phyloP scores from a whole-genome alignment of 2,888 invertebrate genomes.

The Rhabditoides inermis region DNA sequence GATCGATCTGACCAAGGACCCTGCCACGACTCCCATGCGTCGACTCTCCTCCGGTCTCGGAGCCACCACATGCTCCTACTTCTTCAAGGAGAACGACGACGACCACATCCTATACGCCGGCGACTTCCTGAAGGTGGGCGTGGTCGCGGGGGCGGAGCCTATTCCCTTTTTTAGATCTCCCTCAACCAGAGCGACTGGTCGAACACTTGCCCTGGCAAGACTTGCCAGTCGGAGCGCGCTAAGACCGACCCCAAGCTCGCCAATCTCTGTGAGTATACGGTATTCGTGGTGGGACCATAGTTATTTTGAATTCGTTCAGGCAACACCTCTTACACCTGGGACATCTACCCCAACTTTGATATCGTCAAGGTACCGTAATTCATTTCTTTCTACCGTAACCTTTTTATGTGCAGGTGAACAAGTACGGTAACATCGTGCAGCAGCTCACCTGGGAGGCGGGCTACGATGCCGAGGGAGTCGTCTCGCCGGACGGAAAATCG shows the following conservation, averaged over 20 bases:
- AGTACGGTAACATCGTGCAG: constrained; percentile 41
- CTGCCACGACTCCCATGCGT: constrained; percentile 4
- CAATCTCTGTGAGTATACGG: constrained; percentile 6
- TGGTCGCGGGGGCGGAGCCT: no score
- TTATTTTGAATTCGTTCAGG: no score
- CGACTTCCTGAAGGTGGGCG: constrained; percentile 36
- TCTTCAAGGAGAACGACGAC: constrained; percentile 37
- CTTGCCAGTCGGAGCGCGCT: constrained; percentile 10
- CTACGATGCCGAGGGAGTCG: constrained; percentile 44
- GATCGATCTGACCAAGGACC: constrained; percentile 34
- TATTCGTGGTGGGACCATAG: neutral
- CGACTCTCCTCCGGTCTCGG: constrained; percentile 26
- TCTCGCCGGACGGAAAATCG: no score
- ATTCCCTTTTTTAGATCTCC: neutral
- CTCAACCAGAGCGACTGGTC: constrained; percentile 5
- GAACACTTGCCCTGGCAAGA: constrained; percentile 39
- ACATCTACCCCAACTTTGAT: constrained; percentile 40
- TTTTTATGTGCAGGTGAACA: constrained; percentile 21
- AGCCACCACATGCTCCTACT: constrained; percentile 44
- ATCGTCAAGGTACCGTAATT: constrained; percentile 28
- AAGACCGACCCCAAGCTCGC: constrained; percentile 6
- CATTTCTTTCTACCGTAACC: neutral
- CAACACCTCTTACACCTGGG: constrained; percentile 45
- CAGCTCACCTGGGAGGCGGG: constrained; percentile 33
- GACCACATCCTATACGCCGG: constrained; percentile 42